phyloP scores from a whole-genome alignment of 2,888 invertebrate species.

The Mechanitis messenoides region DNA sequence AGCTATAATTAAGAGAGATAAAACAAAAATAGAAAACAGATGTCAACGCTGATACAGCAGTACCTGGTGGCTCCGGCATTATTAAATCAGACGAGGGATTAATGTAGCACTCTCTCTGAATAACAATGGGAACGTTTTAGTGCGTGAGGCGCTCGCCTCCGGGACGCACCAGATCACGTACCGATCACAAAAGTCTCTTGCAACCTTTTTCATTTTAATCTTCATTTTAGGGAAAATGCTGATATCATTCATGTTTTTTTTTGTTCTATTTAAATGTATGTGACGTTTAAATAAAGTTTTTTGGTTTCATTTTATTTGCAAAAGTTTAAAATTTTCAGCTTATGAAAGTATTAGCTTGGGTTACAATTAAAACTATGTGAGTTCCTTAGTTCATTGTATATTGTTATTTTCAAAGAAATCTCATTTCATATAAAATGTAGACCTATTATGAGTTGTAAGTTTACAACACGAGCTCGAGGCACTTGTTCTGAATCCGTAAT shows the following conservation, averaged over 20 bases:
- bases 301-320: too few species aligned
- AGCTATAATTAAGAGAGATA: not conserved
- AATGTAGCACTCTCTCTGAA: constrained; percentile 13
- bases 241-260: too few species aligned
- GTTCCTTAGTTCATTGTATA: too few species aligned
- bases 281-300: too few species aligned
- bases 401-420: not conserved
- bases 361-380: too few species aligned
- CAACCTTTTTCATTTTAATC: not conserved
- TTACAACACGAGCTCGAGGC: not conserved
- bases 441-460: not conserved
- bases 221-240: not conserved
- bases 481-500: constrained; percentile 9
- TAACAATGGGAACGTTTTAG: constrained; percentile 19
- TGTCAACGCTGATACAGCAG: constrained; percentile 2
- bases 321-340: too few species aligned
- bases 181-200: constrained; percentile 4
- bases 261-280: too few species aligned
- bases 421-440: constrained; percentile 1
- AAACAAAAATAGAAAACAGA: not conserved
- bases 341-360: too few species aligned
- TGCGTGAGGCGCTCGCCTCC: not conserved
- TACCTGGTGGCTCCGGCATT: constrained; percentile 8
- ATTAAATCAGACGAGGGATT: constrained; percentile 17
- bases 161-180: constrained; percentile 5